Evolutionary conservation across 2,113 vertebrate species (phyloP).

Genomic region (Piprites chloris): DNA sequence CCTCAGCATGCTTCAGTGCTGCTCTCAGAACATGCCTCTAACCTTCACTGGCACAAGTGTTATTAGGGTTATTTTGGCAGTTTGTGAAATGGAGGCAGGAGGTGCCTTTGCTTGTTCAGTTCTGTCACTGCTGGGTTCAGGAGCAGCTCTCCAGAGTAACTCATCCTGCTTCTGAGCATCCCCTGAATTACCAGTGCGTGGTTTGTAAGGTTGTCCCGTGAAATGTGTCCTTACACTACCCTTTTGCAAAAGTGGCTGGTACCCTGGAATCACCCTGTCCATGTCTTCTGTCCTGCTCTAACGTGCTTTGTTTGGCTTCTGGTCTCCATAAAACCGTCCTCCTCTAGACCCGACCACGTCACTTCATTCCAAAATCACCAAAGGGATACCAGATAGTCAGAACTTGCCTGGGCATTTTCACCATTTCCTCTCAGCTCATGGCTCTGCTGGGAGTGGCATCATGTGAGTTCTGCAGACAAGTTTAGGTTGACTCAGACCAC

Average conservation of each 20-base stretch:
- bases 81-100: background rate
- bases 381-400: background rate
- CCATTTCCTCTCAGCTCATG: background rate
- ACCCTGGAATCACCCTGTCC: background rate
- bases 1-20: background rate
- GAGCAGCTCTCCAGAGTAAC: background rate
- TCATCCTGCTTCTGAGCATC: background rate
- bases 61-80: background rate
- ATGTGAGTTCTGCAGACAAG: background rate
- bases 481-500: background rate
- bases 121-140: background rate
- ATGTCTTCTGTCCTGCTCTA: background rate
- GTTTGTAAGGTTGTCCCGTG: background rate
- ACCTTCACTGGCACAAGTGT: background rate
- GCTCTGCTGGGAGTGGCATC: background rate
- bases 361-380: background rate
- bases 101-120: background rate
- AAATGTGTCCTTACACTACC: background rate
- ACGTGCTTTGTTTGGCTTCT: background rate
- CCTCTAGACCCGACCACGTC: background rate
- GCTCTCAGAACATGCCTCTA: background rate
- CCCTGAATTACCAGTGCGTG: background rate
- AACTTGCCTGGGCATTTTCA: background rate
- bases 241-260: background rate
- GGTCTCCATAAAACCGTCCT: background rate